Evolutionary conservation across 2,113 vertebrate species (phyloP), one percentile per base, ranked within the genome.

Genomic region (Aspiorhynchus laticeps): DNA sequence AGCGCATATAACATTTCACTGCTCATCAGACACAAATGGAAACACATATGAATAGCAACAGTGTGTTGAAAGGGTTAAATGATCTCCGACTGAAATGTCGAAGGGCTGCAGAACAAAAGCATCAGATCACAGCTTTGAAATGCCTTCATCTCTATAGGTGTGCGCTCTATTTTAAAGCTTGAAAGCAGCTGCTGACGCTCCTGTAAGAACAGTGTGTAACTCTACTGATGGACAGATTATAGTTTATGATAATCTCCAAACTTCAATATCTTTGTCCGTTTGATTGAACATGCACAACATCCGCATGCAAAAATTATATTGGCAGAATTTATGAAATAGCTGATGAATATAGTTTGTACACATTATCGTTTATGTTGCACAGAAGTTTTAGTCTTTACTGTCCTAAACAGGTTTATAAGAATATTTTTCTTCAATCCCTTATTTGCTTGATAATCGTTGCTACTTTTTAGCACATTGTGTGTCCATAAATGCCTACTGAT

Each of bases 61-160:
- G 38, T 48, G 73, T 76, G 75, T 53, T 51, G 69, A 91, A 88
- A 93, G 86, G 85, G 79, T 71, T 65, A 83, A 93, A 89, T 31
- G 63, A 46, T 87, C 48, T 87, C 84, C 67, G 79, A 90, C 53
- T 81, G 63, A 92, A 95, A 94, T 93, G 92, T 93, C 79, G 90
- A 89, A 87, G 85, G 71, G 31, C 81, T 33, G 73, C 17, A 38
- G 87, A 89, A 92, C 93, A 94, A 93, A 94, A 92, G 90, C 63
- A 77, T 59, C 76, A 80, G 86, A 77, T n/a, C 2, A 59, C 5
- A 3, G 90, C 94, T 95, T 95, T 94, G 93, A 94, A 93, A 90
- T 31, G 80, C 85, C 75, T 87, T 91, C 87, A 88, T 88, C 86
- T 88, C 90, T 65, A 81, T 76, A 71, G 59, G 92, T 88, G 88